Evolutionary conservation across 2,888 invertebrate genomes (phyloP), one percentile per base, ranked within the genome.

Genomic region (Leuctra nigra): DNA sequence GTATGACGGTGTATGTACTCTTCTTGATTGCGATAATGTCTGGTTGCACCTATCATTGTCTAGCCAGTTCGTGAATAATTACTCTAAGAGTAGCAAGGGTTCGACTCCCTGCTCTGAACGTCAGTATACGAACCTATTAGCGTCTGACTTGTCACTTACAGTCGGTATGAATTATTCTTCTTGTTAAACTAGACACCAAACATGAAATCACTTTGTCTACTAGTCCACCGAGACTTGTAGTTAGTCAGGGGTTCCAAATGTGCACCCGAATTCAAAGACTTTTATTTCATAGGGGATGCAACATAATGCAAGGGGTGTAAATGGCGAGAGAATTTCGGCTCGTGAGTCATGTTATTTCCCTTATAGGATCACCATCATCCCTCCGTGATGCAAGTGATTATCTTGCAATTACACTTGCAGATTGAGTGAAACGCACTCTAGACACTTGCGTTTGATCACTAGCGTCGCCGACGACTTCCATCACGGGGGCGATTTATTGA

Each of bases 141-240:
- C 50, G 33, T 50, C 50, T 22, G 47, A 38, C 38, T 25, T 35
- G 48, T 39, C 36, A 39, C 24, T 29, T 35, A 25, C 33, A 44
- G 33, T 50, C 58, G 24, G 44, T 53, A 60, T 57, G 60, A 60
- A 60, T 60, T 52, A 60, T 60, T 60, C 55, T 54, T 56, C 55
- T 46, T 52, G 48, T 55, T 53, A 58, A 58, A 58, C 55, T 46
- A 58, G 58, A 58, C 58, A 58, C 55, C 58, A 58, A 58, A 58
- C 58, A 58, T 55, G 53, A 39, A 50, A 58, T 55, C 55, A 58
- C 47, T 50, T 50, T 50, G 50, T 50, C 23, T 44, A 22, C 22
- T 4, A 44, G 3, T 44, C 50, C 50, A 35, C 33, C 11, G 44
- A 44, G 44, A 44, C 20, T 44, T 22, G 6, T 23, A 44, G 44